Evolutionary conservation across 2,888 invertebrate species (phyloP), one percentile per base, ranked within the genome.

Genomic region (Caenorhabditis drosophilae): DNA sequence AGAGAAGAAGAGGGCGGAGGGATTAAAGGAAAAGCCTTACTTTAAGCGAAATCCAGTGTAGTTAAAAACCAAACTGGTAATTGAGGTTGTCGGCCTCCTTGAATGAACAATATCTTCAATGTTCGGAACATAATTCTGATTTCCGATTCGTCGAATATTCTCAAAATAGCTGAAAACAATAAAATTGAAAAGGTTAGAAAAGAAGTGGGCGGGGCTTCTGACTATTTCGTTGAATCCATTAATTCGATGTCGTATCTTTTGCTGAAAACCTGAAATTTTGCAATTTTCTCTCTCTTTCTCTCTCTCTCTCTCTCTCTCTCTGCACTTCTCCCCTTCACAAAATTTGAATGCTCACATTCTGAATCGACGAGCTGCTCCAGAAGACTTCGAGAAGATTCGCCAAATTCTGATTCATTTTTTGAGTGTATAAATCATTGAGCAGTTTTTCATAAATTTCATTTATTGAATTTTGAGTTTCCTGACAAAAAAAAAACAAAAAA

Each of bases 201-300:
- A 20, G 22, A 41, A 41, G 3, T 41, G 18, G 7, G 7, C 15
- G 16, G 25, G 44, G 15, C 23, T 44, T 6, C 48, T 55, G 7
- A 70, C 70, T 70, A 67, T 56, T 67, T 61, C 2, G 61, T 51
- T 26, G 67, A 67, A 46, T 70, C 69, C 53, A 59, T 49, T 36
- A 63, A 31, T 31, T 52, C 60, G 35, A 63, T 58, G 22, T 52
- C 53, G 27, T 54, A 57, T 54, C 70, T 49, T 23, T 55, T 42
- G 11, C 44, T 34, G 50, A 48, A 69, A 4, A 64, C 47, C 36
- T 55, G n/a, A n/a, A n/a, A n/a, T n/a, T n/a, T n/a, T n/a, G n/a
- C n/a, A n/a, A n/a, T n/a, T n/a, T n/a, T n/a, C n/a, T n/a, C n/a
- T n/a, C n/a, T n/a, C n/a, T n/a, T n/a, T n/a, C n/a, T n/a, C n/a